Conservation (phyloP, 2,797 vertebrate species). For the Champsocephalus gunnari region DNA sequence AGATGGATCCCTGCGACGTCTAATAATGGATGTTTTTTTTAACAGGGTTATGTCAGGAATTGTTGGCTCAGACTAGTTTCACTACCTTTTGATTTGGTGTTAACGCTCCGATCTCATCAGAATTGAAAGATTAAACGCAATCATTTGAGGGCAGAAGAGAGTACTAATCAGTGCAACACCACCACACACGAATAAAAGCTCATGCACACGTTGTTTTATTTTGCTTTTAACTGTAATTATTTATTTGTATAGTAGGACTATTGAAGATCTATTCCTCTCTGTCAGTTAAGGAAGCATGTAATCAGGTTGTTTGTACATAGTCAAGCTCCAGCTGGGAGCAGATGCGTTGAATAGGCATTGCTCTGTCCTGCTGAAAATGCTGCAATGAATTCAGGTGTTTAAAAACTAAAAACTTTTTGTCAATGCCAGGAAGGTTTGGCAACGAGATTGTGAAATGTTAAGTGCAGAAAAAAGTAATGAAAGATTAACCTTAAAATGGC, state of each 20-base stretch:
- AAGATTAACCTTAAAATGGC: slow-evolving; percentile 63
- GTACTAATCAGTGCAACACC: slow-evolving; percentile 32
- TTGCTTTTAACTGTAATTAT: slow-evolving; percentile 70
- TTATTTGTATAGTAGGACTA: slow-evolving; percentile 75
- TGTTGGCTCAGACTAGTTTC: slow-evolving; percentile 46
- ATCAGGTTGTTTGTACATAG: slow-evolving; percentile 80
- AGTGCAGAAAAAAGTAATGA: slow-evolving; percentile 42
- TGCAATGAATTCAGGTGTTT: slow-evolving; percentile 82
- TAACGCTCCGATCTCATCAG: slow-evolving; percentile 22
- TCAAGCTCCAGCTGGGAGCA: slow-evolving; percentile 62
- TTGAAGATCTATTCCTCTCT: slow-evolving; percentile 65
- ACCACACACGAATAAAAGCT: slow-evolving; percentile 47
- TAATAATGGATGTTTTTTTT: slow-evolving; percentile 13
- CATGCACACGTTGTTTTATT: slow-evolving; percentile 61
- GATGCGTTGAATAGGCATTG: slow-evolving; percentile 36
- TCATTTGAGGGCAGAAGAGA: slow-evolving; percentile 45
- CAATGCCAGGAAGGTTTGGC: slow-evolving; percentile 57
- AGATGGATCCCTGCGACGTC: slow-evolving; percentile 27
- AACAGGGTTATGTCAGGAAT: slow-evolving; percentile 52
- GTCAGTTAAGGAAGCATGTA: slow-evolving; percentile 64
- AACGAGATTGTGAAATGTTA: slow-evolving; percentile 62
- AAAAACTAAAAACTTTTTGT: slow-evolving; percentile 32
- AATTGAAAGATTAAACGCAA: slow-evolving; percentile 52
- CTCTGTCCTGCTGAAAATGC: slow-evolving; percentile 75
- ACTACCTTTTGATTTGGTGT: slow-evolving; percentile 33